Conservation (phyloP, 2,888 invertebrate genomes). For the Sphaeridia pumilis region DNA sequence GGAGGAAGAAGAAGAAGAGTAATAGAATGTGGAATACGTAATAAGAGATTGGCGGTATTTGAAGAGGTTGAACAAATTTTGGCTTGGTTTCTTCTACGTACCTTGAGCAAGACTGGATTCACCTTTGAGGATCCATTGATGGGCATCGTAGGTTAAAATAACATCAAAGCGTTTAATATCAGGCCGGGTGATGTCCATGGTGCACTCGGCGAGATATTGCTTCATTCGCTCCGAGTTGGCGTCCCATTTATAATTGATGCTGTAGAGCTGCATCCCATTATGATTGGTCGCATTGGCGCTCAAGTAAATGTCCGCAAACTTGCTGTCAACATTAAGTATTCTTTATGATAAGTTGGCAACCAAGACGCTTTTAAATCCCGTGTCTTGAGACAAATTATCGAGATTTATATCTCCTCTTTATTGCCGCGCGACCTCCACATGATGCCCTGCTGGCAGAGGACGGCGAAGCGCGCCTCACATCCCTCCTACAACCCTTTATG, state of each 20-base stretch:
- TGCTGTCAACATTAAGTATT: constrained; percentile 16
- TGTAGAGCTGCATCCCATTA: constrained; percentile 26
- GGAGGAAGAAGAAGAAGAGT: neutral
- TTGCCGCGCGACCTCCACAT: too few species aligned
- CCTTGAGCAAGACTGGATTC: too few species aligned
- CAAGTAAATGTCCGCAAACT: constrained; percentile 27
- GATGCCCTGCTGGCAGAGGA: too few species aligned
- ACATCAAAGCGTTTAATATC: constrained; percentile 20
- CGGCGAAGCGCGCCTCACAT: too few species aligned
- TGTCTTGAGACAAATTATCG: constrained; percentile 17
- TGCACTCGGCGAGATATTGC: constrained; percentile 25
- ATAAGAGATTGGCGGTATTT: neutral
- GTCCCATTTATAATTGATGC: constrained; percentile 30
- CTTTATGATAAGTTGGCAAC: constrained; percentile 15
- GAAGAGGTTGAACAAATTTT: too few species aligned
- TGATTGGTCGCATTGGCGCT: constrained; percentile 26
- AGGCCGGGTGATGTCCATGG: constrained; percentile 19
- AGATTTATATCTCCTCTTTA: constrained; percentile 21
- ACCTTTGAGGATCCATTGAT: constrained; percentile 17
- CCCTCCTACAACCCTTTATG: too few species aligned
- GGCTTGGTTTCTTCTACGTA: too few species aligned
- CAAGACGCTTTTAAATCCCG: constrained; percentile 23
- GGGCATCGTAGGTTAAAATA: constrained; percentile 21
- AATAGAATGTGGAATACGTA: neutral
- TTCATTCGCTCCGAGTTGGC: constrained; percentile 20